phyloP scores from a whole-genome alignment of 2,888 invertebrate species.

The Drosophila antonietae region DNA sequence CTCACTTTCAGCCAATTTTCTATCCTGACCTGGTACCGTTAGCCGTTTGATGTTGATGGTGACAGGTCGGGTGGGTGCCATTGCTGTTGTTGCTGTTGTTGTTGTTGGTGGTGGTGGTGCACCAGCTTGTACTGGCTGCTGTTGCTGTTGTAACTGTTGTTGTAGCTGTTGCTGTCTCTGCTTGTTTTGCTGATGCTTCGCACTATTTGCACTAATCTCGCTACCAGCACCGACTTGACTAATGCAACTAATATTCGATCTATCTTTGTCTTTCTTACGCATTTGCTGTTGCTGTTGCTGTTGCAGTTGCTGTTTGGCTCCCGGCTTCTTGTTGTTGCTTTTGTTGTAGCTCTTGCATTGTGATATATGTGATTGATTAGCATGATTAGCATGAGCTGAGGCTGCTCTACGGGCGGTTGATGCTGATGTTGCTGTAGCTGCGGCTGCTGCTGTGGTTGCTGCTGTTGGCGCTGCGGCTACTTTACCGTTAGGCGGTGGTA shows the following conservation, averaged over 20 bases:
- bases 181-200: constrained; percentile 77
- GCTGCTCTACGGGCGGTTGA: constrained; percentile 50
- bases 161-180: constrained; percentile 76
- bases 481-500: constrained; percentile 86
- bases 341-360: constrained; percentile 63
- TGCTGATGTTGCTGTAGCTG: constrained; percentile 58
- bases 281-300: constrained; percentile 47
- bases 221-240: constrained; percentile 67
- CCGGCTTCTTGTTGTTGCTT: constrained; percentile 39
- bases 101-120: constrained; percentile 35
- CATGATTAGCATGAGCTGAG: constrained; percentile 67
- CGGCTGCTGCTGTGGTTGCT: constrained; percentile 45
- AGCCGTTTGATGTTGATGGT: constrained; percentile 79
- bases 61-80: constrained; percentile 66
- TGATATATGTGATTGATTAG: constrained; percentile 82
- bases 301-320: constrained; percentile 49
- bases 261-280: constrained; percentile 83
- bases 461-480: constrained; percentile 76
- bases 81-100: constrained; percentile 37
- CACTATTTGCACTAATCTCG: constrained; percentile 70
- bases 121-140: constrained; percentile 27
- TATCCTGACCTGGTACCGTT: constrained; percentile 84
- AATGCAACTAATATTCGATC: constrained; percentile 78
- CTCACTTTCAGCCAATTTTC: constrained; percentile 85
- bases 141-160: constrained; percentile 51